Evolutionary conservation across 2,888 invertebrate genomes (phyloP).

Genomic region (Metalampra italica): DNA sequence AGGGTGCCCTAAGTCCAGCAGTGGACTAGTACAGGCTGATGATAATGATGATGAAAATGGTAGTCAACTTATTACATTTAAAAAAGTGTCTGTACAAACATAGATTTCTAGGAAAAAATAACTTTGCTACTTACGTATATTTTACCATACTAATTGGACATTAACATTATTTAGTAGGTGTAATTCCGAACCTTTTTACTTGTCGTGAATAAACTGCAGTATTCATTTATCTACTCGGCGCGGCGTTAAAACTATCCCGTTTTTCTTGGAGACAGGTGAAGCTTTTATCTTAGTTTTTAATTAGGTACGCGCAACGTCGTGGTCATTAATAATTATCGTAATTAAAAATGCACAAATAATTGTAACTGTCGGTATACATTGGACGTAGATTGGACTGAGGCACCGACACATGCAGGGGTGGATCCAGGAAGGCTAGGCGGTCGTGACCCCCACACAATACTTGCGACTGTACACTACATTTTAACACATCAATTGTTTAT

Average conservation of each 20-base stretch:
- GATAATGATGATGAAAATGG: too few species aligned
- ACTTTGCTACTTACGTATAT: neutral
- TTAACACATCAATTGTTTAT: too few species aligned
- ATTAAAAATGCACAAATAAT: neutral
- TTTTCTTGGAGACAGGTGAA: conserved; percentile 2
- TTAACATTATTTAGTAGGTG: conserved; percentile 5
- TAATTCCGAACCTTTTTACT: neutral
- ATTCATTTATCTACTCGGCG: neutral
- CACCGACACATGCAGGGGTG: neutral
- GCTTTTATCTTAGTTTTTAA: conserved; percentile 3
- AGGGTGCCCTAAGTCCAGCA: too few species aligned
- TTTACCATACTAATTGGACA: conserved; percentile 5
- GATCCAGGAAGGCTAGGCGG: too few species aligned
- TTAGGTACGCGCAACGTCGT: neutral
- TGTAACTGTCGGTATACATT: neutral
- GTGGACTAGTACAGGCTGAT: too few species aligned
- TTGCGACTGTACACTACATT: too few species aligned
- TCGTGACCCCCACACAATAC: too few species aligned
- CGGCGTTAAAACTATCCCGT: neutral
- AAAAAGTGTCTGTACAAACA: too few species aligned
- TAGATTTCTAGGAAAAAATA: neutral
- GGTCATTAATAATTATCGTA: conserved; percentile 6
- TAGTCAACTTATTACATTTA: too few species aligned
- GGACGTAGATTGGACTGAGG: neutral
- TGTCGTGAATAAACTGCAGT: conserved; percentile 1